Conservation (phyloP, 2,888 invertebrate genomes). For the Nomada ferruginata region DNA sequence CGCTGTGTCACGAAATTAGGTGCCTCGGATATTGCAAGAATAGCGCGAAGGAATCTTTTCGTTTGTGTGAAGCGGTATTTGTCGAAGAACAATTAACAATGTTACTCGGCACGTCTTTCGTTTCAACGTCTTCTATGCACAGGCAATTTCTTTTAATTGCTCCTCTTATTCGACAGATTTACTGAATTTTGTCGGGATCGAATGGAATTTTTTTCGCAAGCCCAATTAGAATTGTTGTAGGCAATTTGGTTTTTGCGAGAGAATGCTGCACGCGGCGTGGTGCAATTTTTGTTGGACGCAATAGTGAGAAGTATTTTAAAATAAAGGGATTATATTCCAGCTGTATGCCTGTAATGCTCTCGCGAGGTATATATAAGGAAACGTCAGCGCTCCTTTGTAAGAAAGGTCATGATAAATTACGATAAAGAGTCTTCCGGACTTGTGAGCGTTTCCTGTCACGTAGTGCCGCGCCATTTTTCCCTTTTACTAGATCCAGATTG, state of each 20-base stretch:
- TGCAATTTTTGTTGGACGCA: neutral
- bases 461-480: slow-evolving; percentile 37
- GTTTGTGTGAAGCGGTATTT: neutral
- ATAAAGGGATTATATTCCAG: neutral
- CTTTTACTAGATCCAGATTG: slow-evolving; percentile 48
- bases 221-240: too few species aligned
- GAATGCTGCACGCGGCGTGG: neutral
- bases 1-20: slow-evolving; percentile 68
- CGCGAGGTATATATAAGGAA: slow-evolving; percentile 10
- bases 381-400: slow-evolving; percentile 25
- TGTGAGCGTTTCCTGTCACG: slow-evolving; percentile 54
- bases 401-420: slow-evolving; percentile 62
- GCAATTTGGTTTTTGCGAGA: neutral
- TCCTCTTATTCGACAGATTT: too few species aligned
- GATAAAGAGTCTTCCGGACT: slow-evolving; percentile 37
- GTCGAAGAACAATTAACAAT: neutral
- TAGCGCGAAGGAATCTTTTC: neutral
- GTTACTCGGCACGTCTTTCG: too few species aligned
- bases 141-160: too few species aligned
- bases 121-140: too few species aligned
- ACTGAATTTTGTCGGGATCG: too few species aligned
- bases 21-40: slow-evolving; percentile 30
- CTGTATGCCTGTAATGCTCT: slow-evolving; percentile 1
- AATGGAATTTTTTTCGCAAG: too few species aligned
- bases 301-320: slow-evolving; percentile 1